Conservation (phyloP, 1,140 invertebrate species). For the Oedothorax gibbosus region DNA sequence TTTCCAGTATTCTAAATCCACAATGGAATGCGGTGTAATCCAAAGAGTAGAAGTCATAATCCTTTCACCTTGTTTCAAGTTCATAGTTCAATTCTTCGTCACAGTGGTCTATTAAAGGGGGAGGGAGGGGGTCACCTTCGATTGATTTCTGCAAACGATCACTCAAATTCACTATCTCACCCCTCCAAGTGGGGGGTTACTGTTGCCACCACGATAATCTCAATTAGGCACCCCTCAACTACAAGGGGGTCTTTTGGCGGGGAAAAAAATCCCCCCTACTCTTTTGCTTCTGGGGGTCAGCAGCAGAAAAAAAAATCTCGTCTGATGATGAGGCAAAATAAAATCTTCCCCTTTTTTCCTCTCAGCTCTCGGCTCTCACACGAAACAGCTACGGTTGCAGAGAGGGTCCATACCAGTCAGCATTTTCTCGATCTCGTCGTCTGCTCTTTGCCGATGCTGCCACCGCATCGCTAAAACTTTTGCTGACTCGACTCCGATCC, state of each 20-base stretch:
- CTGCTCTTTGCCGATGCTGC: constrained; percentile 32
- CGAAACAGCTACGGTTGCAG: constrained; percentile 54
- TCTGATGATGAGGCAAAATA: constrained; percentile 41
- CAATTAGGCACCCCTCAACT: constrained; percentile 47
- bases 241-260: too few relatives aligned
- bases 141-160: constrained; percentile 42
- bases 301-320: constrained; percentile 17
- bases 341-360: constrained; percentile 11
- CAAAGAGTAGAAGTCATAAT: too few relatives aligned
- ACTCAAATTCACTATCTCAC: constrained; percentile 38
- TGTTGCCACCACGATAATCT: constrained; percentile 44
- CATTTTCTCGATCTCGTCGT: constrained; percentile 43
- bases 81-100: background rate
- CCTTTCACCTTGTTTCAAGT: too few relatives aligned
- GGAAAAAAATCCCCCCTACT: background rate
- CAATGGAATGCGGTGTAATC: too few relatives aligned
- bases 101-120: constrained; percentile 22
- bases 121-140: background rate
- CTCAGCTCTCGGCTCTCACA: too few relatives aligned
- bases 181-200: background rate
- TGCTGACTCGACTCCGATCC: constrained; percentile 58
- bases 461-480: constrained; percentile 38
- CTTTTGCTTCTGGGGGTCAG: constrained; percentile 27
- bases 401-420: constrained; percentile 54
- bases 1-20: too few relatives aligned